Evolutionary conservation across 2,113 vertebrate genomes (phyloP).

Genomic region (Oncorhynchus clarkii): DNA sequence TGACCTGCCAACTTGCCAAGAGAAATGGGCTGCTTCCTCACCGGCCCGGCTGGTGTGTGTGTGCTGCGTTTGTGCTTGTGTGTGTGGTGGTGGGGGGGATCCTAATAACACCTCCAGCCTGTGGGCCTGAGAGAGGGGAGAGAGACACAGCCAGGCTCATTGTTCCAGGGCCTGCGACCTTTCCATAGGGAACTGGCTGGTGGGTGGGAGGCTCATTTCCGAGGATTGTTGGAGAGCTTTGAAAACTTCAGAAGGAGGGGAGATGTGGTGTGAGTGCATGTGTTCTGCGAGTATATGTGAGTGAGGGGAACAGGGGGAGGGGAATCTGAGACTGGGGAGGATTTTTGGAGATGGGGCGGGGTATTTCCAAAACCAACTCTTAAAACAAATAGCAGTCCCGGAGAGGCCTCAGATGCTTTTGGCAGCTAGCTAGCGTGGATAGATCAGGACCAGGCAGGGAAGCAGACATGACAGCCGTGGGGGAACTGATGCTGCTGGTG

Average conservation of each 20-base stretch:
- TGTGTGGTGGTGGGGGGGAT: constrained; percentile 6
- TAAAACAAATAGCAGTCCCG: constrained; percentile 37
- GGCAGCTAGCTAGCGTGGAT: constrained; percentile 14
- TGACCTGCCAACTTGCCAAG: constrained; percentile 56
- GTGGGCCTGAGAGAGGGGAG: not conserved
- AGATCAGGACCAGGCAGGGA: not conserved
- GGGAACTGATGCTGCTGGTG: constrained; percentile 55
- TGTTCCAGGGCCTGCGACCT: constrained; percentile 46
- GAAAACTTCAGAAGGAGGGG: constrained; percentile 40
- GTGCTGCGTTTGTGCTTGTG: constrained; percentile 13
- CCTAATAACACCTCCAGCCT: too few species aligned
- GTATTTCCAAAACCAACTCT: constrained; percentile 37
- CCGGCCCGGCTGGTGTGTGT: constrained; percentile 1
- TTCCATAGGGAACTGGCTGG: constrained; percentile 28
- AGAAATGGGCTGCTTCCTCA: constrained; percentile 54
- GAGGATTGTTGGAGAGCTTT: constrained; percentile 66
- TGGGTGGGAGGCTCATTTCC: constrained; percentile 57
- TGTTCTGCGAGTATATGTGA: constrained; percentile 1
- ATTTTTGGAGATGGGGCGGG: constrained; percentile 28
- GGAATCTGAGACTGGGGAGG: not conserved
- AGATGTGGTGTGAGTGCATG: constrained; percentile 3
- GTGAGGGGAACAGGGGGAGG: constrained; percentile 13
- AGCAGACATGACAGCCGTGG: constrained; percentile 50
- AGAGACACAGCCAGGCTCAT: constrained; percentile 15
- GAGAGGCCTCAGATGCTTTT: constrained; percentile 18